These are phyloP conservation scores for Ciconia maguari DNA, from an alignment of 2,113 vertebrate genomes.

Conservation along the genomic window DNA sequence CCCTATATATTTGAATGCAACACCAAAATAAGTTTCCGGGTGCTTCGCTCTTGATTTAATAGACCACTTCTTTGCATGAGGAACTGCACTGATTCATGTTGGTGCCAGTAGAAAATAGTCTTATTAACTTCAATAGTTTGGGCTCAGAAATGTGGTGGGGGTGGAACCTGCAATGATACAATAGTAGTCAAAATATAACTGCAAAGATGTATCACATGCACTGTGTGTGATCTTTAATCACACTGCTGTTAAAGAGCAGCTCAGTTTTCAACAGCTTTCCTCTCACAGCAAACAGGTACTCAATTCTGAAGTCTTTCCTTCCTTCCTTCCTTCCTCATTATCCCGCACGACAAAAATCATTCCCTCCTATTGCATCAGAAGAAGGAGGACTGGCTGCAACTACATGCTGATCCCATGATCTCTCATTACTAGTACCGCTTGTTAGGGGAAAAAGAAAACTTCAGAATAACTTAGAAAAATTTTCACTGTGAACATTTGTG, in stretches of 20 bases:
- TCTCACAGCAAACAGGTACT: not conserved
- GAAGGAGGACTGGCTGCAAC: not conserved
- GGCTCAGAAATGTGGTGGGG: not conserved
- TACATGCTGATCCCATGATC: not conserved
- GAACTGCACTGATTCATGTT: not conserved
- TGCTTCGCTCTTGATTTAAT: not conserved
- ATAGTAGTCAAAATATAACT: not conserved
- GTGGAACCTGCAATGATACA: not conserved
- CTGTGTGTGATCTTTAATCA: too few species aligned
- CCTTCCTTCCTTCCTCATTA: not conserved
- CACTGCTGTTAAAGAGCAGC: not conserved
- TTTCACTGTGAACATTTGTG: not conserved
- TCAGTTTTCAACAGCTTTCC: not conserved
- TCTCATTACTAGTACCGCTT: not conserved
- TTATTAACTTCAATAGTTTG: not conserved
- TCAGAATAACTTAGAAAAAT: not conserved
- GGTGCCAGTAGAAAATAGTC: not conserved
- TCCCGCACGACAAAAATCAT: not conserved
- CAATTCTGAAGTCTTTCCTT: not conserved
- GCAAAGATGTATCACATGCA: not conserved
- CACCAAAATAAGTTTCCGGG: not conserved
- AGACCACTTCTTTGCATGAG: not conserved
- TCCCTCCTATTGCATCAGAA: not conserved
- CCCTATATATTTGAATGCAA: not conserved
- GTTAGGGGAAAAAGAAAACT: not conserved